Base-by-base conservation (phyloP, 2,888 invertebrate species). In the Caenorhabditis zanzibari region DNA sequence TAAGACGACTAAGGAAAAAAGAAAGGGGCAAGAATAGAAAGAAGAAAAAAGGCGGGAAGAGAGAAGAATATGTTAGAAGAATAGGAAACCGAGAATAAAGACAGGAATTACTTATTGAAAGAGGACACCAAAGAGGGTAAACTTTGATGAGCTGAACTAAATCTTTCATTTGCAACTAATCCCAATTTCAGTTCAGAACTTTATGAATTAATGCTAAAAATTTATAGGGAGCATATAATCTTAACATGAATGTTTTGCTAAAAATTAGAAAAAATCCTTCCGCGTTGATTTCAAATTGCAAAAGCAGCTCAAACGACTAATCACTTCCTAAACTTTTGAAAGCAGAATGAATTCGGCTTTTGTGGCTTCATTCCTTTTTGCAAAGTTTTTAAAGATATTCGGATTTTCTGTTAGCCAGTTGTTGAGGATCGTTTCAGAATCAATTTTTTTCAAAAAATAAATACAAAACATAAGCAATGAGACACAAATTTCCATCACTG, bases 21-120 rank as follows among this genome's bases (percentile, higher is more conserved):
- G 41, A 58, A 22, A 12, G 38, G 52, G 44, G 32, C 24, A 49
- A 22, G 24, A 44, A 54, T 24, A 52, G 26, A 32, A 49, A 58
- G 56, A 44, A 77, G 16, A 35, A 28, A 69, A 28, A 63, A 56
- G 47, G 44, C 52, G 49, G 59, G 38, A 58, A n/a, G 47, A 49
- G 44, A 32, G 59, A 47, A 64, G 80, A 66, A 72, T 73, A 49
- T 64, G 52, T 80, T 41, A 73, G 58, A 66, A 66, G 56, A 64
- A 49, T 58, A 32, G 22, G 77, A 44, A 63, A 64, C 26, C n/a
- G 26, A 52, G n/a, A 32, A 24, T 59, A 59, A 38, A 35, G 24
- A 24, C 22, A 68, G 61, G 77, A 77, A 71, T 77, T 71, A 68
- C 44, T 77, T 61, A 71, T 69, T 38, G 71, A 77, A 69, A 77